A percentile compares a stretch with the other conserved stretches of the same genome.
Evolutionary conservation across 2,888 invertebrate genomes (phyloP).

Genomic region (Agonum fuliginosum): DNA sequence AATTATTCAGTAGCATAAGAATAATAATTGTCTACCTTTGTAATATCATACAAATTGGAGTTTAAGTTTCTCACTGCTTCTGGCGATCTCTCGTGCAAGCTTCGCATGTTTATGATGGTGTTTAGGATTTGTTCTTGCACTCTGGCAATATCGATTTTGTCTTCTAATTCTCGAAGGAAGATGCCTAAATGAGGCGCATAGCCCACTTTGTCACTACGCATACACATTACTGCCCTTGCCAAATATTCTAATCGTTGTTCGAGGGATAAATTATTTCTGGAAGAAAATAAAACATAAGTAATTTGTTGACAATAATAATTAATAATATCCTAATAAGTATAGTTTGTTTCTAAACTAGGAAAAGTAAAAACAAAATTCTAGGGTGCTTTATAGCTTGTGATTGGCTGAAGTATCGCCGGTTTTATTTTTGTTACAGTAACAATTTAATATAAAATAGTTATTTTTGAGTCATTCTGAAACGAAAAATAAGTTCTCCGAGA

Average conservation of each 20-base stretch:
- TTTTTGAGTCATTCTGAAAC: no score
- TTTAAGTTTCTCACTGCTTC: conserved; percentile 85
- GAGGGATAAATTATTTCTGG: conserved; percentile 83
- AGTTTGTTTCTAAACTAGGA: no score
- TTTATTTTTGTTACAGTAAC: no score
- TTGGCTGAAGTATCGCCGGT: no score
- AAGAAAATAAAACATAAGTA: conserved; percentile 8
- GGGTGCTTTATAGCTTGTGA: no score
- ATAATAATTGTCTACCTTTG: conserved; percentile 78
- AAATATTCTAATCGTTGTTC: conserved; percentile 91
- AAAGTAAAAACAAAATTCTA: no score
- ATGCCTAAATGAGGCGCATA: conserved; percentile 84
- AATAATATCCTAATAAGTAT: no score
- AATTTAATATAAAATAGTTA: conserved; percentile 6
- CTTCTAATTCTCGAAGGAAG: conserved; percentile 91
- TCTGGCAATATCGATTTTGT: conserved; percentile 93
- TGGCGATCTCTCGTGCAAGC: conserved; percentile 68
- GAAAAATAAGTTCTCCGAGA: no score
- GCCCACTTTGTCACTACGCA: conserved; percentile 89
- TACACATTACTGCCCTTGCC: conserved; percentile 95
- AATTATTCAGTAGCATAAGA: conserved; percentile 25
- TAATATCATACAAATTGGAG: conserved; percentile 88
- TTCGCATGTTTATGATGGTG: conserved; percentile 76
- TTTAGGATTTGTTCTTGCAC: conserved; percentile 85
- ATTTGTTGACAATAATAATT: no score